Evolutionary conservation across 2,797 vertebrate genomes (phyloP).

Genomic region (Nyctalus aviator): DNA sequence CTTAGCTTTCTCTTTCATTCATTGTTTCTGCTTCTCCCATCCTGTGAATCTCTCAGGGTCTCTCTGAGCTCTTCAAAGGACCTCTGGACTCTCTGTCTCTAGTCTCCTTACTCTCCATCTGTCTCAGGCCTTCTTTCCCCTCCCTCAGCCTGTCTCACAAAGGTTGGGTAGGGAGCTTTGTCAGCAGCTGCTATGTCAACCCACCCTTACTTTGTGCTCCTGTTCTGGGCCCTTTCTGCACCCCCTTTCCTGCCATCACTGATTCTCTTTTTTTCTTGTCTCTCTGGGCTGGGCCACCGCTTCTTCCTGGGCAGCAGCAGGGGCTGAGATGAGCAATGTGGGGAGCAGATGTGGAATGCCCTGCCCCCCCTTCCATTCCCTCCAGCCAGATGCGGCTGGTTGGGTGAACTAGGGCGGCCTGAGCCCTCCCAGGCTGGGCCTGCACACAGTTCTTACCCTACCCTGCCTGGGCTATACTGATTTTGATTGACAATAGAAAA

Average conservation of each 20-base stretch:
- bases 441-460: neutral
- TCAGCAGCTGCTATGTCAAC: neutral
- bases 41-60: neutral
- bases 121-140: neutral
- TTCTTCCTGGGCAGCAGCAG: constrained; percentile 49
- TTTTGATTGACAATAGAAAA: constrained; percentile 70
- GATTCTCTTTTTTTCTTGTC: neutral
- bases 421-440: constrained; percentile 23
- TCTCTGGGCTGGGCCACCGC: neutral
- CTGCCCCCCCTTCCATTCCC: neutral
- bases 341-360: constrained; percentile 60
- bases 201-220: neutral
- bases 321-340: constrained; percentile 28
- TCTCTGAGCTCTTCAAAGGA: neutral
- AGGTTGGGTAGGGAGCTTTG: neutral
- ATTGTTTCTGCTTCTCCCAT: neutral
- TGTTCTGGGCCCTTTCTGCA: neutral
- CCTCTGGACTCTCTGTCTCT: neutral
- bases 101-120: neutral
- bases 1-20: neutral
- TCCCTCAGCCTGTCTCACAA: neutral
- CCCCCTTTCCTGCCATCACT: neutral
- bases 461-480: neutral
- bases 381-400: neutral
- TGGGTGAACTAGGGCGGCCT: neutral